Evolutionary conservation across 1,140 invertebrate genomes (phyloP), one percentile per base, ranked within the genome.

Genomic region (Zophobas morio): DNA sequence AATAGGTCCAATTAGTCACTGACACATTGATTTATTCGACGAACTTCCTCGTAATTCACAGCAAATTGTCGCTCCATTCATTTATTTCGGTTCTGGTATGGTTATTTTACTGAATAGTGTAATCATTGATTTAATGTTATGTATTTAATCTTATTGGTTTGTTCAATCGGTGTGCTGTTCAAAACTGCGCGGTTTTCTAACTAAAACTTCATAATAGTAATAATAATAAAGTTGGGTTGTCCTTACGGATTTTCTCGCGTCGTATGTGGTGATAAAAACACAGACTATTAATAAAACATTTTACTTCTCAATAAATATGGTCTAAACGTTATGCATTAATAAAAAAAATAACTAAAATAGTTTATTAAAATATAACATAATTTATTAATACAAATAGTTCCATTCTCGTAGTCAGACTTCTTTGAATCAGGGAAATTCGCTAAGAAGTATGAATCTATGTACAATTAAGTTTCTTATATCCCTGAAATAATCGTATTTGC

Each of bases 301-400:
- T 66, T 66, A 66, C 42, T 66, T 66, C 60, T 66, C 60, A 66
- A 66, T 66, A 66, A 66, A 66, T 66, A 66, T 66, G 60, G 32
- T 66, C 60, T 46, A 66, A 63, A 63, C 20, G 35, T 66, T 66
- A 66, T 42, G 60, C 40, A 66, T 66, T 40, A 66, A 66, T 51
- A 66, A 66, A 40, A 60, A 60, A 66, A 46, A 66, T 66, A 42
- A 66, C 37, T 42, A 42, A 66, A 66, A 66, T 66, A 66, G 37
- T 66, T 66, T 66, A 66, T 66, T 66, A 66, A 66, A 40, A 63
- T 63, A 66, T 40, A 66, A 66, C 39, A 66, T 66, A 66, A 66
- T 66, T 63, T 42, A 66, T 66, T 66, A 66, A 66, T 66, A 66
- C 60, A 66, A 63, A 66, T 66, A 66, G 60, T 66, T 66, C 60